Conservation (phyloP, 2,113 vertebrate species). For the Alligator mississippiensis region DNA sequence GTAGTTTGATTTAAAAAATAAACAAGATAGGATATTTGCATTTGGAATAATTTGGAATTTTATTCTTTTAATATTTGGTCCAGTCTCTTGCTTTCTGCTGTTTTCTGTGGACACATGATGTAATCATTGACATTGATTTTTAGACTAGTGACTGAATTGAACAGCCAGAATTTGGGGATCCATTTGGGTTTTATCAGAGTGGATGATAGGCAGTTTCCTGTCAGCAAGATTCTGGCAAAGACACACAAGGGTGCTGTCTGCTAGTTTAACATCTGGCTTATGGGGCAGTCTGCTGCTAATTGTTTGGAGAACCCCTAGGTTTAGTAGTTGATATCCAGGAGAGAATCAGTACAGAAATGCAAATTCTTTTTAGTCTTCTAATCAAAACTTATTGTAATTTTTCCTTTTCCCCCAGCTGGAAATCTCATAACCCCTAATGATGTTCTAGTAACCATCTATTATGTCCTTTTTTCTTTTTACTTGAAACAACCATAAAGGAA, state of each 20-base stretch:
- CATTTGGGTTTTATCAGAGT: neutral
- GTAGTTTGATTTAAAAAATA: too few relatives aligned
- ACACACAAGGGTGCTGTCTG: neutral
- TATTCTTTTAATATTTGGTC: neutral
- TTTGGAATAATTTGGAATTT: neutral
- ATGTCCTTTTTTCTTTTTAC: slow-evolving; percentile 58
- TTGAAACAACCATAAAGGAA: slow-evolving; percentile 52
- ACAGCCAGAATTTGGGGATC: neutral
- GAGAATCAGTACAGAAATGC: neutral
- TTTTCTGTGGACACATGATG: neutral
- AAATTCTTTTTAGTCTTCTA: neutral
- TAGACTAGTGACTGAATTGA: neutral
- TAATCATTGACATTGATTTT: neutral
- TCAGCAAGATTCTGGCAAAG: neutral
- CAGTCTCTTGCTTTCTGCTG: neutral
- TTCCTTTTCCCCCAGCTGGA: neutral
- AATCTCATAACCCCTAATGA: slow-evolving; percentile 47
- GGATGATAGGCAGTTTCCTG: neutral
- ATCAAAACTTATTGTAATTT: neutral
- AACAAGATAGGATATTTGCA: neutral
- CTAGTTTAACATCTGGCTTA: neutral
- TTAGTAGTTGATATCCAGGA: neutral
- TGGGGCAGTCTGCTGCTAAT: neutral
- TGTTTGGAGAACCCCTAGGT: neutral
- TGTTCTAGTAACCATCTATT: slow-evolving; percentile 60